Conservation (phyloP, 2,888 invertebrate genomes). For the Eledona agricola region DNA sequence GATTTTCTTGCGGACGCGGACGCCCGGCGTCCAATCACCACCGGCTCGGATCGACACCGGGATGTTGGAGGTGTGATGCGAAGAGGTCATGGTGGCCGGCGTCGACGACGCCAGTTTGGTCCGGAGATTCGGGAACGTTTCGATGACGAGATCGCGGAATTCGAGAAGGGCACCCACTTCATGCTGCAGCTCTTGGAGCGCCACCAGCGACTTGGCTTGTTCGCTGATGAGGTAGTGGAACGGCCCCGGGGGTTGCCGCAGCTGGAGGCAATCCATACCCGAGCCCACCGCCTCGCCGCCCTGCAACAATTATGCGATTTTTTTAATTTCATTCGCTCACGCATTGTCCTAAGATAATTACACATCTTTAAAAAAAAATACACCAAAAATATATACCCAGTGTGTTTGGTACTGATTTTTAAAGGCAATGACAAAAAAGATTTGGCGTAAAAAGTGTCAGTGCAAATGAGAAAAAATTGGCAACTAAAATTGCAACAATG, state of each 20-base stretch:
- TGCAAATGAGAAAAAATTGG: no score
- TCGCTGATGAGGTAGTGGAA: conserved; percentile 87
- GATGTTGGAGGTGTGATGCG: conserved; percentile 63
- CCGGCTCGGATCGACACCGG: conserved; percentile 50
- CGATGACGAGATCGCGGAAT: conserved; percentile 93
- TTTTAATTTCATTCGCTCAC: no score
- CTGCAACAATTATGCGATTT: conserved; percentile 54
- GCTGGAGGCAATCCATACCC: conserved; percentile 85
- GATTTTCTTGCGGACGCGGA: conserved; percentile 71
- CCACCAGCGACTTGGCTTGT: conserved; percentile 87
- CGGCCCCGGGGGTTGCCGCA: conserved; percentile 75
- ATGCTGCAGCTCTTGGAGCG: conserved; percentile 91
- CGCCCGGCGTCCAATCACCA: conserved; percentile 84
- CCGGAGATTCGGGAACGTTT: conserved; percentile 90
- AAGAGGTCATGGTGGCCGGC: conserved; percentile 61
- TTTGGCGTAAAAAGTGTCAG: no score
- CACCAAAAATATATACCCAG: no score
- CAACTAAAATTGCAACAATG: no score
- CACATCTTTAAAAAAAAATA: no score
- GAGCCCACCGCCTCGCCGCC: conserved; percentile 65
- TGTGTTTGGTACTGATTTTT: no score
- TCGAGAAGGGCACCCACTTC: conserved; percentile 91
- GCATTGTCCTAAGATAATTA: no score
- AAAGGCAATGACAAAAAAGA: no score
- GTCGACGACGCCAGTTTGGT: conserved; percentile 81